phyloP scores from a whole-genome alignment of 2,888 invertebrate species.

The Chelonus formosanus region DNA sequence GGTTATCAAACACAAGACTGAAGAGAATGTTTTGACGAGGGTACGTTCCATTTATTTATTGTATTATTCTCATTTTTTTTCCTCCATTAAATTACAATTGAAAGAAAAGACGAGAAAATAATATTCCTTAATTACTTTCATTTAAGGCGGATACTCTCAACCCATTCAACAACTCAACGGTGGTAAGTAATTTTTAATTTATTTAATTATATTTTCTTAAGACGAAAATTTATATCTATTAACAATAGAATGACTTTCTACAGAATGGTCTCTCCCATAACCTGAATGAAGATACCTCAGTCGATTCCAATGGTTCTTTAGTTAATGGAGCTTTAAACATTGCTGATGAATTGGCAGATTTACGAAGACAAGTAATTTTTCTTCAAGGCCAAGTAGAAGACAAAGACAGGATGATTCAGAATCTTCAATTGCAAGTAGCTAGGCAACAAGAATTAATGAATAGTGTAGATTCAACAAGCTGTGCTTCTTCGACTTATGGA shows the following conservation, averaged over 20 bases:
- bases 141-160: conserved; percentile 86
- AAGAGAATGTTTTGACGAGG: conserved; percentile 66
- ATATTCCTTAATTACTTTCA: conserved; percentile 38
- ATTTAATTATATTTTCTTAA: conserved; percentile 9
- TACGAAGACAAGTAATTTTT: conserved; percentile 83
- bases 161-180: conserved; percentile 76
- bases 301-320: conserved; percentile 67
- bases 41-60: conserved; percentile 58
- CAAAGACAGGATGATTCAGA: conserved; percentile 82
- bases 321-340: conserved; percentile 54
- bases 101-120: not conserved
- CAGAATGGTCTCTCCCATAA: conserved; percentile 75
- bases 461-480: conserved; percentile 48
- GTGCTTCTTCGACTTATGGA: conserved; percentile 59
- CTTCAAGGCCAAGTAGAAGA: conserved; percentile 89
- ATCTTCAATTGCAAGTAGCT: conserved; percentile 69
- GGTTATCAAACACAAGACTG: conserved; percentile 61
- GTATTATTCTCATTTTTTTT: conserved; percentile 41
- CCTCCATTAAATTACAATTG: conserved; percentile 16
- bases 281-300: conserved; percentile 66
- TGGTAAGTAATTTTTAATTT: conserved; percentile 52
- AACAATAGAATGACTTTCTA: conserved; percentile 38
- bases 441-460: conserved; percentile 55
- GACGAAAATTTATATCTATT: too few relatives aligned
- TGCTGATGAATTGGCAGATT: conserved; percentile 75